Evolutionary conservation across 2,113 vertebrate species (phyloP).

Genomic region (Paracanthobrama guichenoti): DNA sequence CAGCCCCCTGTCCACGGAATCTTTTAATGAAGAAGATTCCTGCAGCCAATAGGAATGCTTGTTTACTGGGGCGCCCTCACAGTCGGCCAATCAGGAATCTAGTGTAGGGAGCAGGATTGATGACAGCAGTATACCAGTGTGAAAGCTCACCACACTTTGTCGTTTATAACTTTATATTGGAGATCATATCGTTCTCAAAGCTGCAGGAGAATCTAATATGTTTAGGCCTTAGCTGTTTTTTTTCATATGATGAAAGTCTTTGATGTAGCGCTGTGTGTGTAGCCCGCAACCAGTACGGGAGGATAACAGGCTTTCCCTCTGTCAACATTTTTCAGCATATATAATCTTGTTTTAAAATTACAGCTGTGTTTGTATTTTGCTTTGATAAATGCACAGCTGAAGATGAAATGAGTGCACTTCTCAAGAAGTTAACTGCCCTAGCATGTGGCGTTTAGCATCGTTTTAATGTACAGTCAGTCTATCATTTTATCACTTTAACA

Average conservation of each 20-base stretch:
- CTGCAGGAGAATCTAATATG: conserved; percentile 69
- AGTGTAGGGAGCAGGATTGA: conserved; percentile 66
- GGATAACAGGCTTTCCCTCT: conserved; percentile 1
- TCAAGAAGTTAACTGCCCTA: neutral
- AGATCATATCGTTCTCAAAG: conserved; percentile 59
- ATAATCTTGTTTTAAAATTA: conserved; percentile 9
- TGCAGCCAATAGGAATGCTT: conserved; percentile 61
- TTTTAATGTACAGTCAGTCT: neutral
- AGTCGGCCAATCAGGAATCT: conserved; percentile 52
- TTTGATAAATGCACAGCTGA: neutral
- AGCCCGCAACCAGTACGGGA: neutral
- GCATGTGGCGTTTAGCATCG: neutral
- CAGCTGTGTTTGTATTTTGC: neutral
- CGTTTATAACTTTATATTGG: conserved; percentile 63
- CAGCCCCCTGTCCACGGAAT: conserved; percentile 55
- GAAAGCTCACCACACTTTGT: conserved; percentile 69
- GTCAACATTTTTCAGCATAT: conserved; percentile 6
- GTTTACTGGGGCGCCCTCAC: conserved; percentile 47
- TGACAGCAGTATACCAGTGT: conserved; percentile 66
- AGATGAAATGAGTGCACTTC: neutral
- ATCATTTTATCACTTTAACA: neutral
- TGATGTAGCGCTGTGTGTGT: neutral
- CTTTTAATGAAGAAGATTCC: conserved; percentile 66
- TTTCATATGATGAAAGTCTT: conserved; percentile 52
- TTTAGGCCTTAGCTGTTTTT: conserved; percentile 58